Evolutionary conservation across 2,113 vertebrate genomes (phyloP).

Genomic region (Pygoscelis antarcticus): DNA sequence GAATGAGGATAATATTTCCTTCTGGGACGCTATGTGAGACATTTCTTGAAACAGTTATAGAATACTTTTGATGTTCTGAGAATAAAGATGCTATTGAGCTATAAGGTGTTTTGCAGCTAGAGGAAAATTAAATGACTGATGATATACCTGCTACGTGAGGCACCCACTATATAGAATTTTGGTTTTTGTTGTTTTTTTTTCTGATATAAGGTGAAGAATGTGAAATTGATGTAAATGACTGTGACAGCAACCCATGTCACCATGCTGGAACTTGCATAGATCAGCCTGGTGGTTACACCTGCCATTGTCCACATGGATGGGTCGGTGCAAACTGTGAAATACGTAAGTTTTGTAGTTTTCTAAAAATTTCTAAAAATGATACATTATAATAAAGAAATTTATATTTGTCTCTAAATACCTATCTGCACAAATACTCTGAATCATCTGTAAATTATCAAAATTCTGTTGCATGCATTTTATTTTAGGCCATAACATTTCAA

Average conservation of each 20-base stretch:
- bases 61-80: not conserved
- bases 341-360: slow-evolving; percentile 81
- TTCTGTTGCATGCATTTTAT: not conserved
- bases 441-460: not conserved
- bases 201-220: slow-evolving; percentile 85
- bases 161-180: not conserved
- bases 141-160: not conserved
- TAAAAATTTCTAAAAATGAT: not conserved
- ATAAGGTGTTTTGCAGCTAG: not conserved
- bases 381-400: not conserved
- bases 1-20: not conserved
- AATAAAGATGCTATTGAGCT: not conserved
- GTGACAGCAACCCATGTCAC: slow-evolving; percentile 93
- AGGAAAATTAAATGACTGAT: not conserved
- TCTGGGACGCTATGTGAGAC: not conserved
- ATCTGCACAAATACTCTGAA: not conserved
- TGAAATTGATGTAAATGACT: slow-evolving; percentile 91
- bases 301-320: slow-evolving; percentile 94
- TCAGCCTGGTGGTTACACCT: slow-evolving; percentile 90
- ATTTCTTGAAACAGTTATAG: not conserved
- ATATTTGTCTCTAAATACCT: not conserved
- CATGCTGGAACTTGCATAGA: slow-evolving; percentile 92
- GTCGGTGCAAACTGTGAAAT: slow-evolving; percentile 96
- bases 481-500: not conserved
- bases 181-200: accelerated